phyloP scores from a whole-genome alignment of 2,113 vertebrate genomes.

The Clarias gariepinus region DNA sequence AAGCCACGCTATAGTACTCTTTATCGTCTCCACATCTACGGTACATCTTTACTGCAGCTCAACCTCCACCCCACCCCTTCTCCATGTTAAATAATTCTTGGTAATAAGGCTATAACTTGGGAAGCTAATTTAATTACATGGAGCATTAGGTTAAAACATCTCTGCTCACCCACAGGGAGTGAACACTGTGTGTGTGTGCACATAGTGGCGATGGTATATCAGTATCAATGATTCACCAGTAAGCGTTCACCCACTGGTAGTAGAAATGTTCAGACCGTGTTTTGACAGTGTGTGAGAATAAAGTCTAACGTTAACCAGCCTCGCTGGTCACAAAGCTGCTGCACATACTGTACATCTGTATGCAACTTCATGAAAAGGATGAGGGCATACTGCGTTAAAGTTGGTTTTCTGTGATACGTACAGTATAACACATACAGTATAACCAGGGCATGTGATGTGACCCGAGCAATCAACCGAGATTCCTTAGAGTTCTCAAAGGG shows the following conservation, averaged over 20 bases:
- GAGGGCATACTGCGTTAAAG: not conserved
- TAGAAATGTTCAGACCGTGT: not conserved
- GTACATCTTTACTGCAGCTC: not conserved
- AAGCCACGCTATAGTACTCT: constrained; percentile 31
- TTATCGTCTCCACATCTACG: constrained; percentile 47
- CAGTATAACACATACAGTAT: not conserved
- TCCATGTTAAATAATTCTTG: not conserved
- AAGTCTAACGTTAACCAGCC: not conserved
- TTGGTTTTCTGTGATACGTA: not conserved
- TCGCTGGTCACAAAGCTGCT: not conserved
- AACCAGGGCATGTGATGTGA: not conserved
- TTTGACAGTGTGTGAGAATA: not conserved
- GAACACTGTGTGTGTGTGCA: not conserved
- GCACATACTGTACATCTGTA: not conserved
- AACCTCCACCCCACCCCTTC: not conserved
- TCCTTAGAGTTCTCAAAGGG: not conserved
- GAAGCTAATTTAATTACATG: constrained; percentile 28
- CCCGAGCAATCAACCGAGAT: not conserved
- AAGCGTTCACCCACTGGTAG: not conserved
- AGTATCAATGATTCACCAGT: not conserved
- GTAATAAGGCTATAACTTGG: constrained; percentile 27
- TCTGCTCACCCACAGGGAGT: not conserved
- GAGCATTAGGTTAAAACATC: constrained; percentile 4
- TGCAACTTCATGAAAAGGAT: not conserved
- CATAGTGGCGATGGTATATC: not conserved